phyloP scores from a whole-genome alignment of 2,113 vertebrate genomes.

The Bambusicola thoracicus region DNA sequence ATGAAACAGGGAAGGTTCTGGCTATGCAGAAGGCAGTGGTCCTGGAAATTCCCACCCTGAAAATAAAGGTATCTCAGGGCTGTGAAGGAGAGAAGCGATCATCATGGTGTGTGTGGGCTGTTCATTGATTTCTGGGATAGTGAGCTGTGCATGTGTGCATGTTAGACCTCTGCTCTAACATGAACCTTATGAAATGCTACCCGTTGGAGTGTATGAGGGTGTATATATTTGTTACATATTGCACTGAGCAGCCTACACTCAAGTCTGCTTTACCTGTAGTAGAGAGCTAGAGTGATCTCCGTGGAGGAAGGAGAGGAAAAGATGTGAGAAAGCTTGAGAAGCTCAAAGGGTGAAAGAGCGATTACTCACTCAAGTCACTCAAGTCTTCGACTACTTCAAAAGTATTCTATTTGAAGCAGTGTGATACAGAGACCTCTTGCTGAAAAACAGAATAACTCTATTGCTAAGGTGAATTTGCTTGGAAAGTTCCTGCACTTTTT shows the following conservation, averaged over 20 bases:
- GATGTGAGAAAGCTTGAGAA: not conserved
- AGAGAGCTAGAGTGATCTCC: not conserved
- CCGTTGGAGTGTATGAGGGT: not conserved
- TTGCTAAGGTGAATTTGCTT: not conserved
- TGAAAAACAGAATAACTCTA: not conserved
- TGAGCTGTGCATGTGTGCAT: fast-evolving
- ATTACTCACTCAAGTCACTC: not conserved
- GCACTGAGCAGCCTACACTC: not conserved
- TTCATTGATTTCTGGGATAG: not conserved
- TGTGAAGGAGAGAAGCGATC: not conserved
- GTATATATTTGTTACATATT: no score
- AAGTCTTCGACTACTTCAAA: not conserved
- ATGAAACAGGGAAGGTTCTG: constrained; percentile 85
- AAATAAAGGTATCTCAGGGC: constrained; percentile 81
- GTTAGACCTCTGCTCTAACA: not conserved
- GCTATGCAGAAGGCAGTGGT: constrained; percentile 82
- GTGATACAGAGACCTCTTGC: not conserved
- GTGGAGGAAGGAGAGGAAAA: not conserved
- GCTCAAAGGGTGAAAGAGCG: not conserved
- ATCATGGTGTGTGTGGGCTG: fast-evolving
- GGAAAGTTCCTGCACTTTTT: not conserved
- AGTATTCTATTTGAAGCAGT: not conserved
- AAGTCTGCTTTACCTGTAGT: not conserved
- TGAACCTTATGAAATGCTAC: not conserved
- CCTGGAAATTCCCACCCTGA: constrained; percentile 83